These are phyloP conservation scores for Benitochromis conjunctus DNA, from an alignment of 2,113 vertebrate genomes.

Conservation along the genomic window DNA sequence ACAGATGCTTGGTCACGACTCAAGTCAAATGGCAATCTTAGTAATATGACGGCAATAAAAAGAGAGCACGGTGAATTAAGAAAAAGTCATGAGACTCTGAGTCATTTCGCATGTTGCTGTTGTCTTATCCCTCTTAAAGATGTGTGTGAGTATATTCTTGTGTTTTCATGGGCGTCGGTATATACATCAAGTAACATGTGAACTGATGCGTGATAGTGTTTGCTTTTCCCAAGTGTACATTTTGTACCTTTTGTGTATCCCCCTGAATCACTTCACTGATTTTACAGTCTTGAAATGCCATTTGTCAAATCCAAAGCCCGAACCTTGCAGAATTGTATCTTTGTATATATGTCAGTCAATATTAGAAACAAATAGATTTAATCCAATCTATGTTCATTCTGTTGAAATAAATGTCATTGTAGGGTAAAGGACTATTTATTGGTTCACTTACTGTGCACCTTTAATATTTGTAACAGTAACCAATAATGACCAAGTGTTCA, in stretches of 20 bases:
- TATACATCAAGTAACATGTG: not conserved
- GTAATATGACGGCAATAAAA: not conserved
- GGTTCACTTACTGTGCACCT: not conserved
- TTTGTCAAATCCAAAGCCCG: not conserved
- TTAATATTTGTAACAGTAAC: not conserved
- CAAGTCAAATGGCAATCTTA: not conserved
- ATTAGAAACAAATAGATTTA: not conserved
- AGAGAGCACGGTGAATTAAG: not conserved
- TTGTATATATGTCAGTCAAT: not conserved
- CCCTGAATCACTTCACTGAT: conserved; percentile 17
- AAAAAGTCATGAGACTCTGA: conserved; percentile 4
- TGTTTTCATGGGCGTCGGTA: not conserved
- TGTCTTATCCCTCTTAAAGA: not conserved
- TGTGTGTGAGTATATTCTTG: conserved; percentile 6
- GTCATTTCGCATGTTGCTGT: conserved; percentile 11
- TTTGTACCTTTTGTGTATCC: conserved; percentile 26
- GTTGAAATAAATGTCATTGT: not conserved
- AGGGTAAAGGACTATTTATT: not conserved
- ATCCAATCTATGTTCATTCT: not conserved
- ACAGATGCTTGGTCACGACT: not conserved
- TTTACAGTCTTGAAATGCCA: not conserved
- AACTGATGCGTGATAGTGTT: not conserved
- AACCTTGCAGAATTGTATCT: not conserved
- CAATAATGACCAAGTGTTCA: not conserved
- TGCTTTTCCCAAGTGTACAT: conserved; percentile 18